phyloP scores from a whole-genome alignment of 2,888 invertebrate species.

The Encarsia formosa region DNA sequence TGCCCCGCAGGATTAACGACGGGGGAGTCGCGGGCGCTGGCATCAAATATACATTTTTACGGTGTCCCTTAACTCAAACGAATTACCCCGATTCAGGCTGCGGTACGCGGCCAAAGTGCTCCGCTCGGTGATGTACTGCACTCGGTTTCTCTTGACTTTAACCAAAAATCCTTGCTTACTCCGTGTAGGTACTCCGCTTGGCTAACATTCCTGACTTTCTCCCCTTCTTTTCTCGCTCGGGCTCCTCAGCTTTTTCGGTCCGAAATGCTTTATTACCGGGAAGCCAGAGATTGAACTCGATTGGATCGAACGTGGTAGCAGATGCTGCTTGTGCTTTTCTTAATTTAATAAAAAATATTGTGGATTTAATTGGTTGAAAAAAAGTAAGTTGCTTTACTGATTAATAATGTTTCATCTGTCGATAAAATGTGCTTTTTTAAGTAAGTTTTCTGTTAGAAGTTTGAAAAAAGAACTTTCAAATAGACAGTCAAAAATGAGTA shows the following conservation, averaged over 20 bases:
- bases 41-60: slow-evolving; percentile 38
- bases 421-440: no score
- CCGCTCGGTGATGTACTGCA: slow-evolving; percentile 9
- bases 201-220: not conserved
- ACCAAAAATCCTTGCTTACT: no score
- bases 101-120: slow-evolving; percentile 20
- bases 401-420: no score
- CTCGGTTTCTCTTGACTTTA: not conserved
- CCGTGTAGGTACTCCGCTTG: not conserved
- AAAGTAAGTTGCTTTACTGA: no score
- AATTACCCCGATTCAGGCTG: slow-evolving; percentile 38
- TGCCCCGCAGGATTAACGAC: not conserved
- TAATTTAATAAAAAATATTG: no score
- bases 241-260: not conserved
- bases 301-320: not conserved
- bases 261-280: not conserved
- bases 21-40: not conserved
- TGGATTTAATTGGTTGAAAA: no score
- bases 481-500: no score
- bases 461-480: no score
- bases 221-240: not conserved
- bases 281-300: not conserved
- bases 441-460: no score
- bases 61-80: slow-evolving; percentile 44
- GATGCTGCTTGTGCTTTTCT: no score